Conservation (phyloP, 2,113 vertebrate species). For the human (Homo sapiens) region GRCh38 chr12:24594001-24594500, state of each 20-base stretch:
- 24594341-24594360: not conserved
- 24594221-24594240: not conserved
- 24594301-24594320: not conserved
- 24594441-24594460: not conserved
- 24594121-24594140: not conserved
- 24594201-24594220: not conserved
- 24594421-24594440: not conserved
- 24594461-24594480: not conserved
- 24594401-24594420: not conserved
- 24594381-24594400: not conserved
- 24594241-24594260: not conserved
- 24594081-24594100: slow-evolving; percentile 3
- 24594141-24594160: not conserved
- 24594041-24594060: not conserved
- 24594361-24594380: not conserved
- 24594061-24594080: not conserved
- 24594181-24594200: not conserved
- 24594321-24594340: not conserved
- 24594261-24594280: not conserved
- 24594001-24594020: not conserved
- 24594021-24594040: not conserved
- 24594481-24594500: not conserved
- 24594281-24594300: not conserved
- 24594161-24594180: not conserved
- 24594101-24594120: not conserved